Base-by-base conservation (phyloP, 2,113 vertebrate genomes). In the Amblyopsis rosae region DNA sequence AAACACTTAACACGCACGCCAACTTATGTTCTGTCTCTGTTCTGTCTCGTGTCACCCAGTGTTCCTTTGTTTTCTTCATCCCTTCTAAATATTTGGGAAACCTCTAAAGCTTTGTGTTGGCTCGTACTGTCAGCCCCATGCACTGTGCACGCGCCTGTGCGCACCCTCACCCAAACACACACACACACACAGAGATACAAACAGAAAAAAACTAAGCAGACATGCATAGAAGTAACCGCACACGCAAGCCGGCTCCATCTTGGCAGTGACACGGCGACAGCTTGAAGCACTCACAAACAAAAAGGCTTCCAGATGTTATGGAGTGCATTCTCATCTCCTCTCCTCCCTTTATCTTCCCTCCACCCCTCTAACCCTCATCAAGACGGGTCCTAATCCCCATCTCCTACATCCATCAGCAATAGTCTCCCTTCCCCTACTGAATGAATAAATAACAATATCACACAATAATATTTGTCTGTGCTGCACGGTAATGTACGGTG, bases 11-110 rank as follows among this genome's bases (percentile, higher is more conserved):
- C 80, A 80, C 55, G 75, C 69, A 62, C 86, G 77, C 79, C 71
- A 67, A 57, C 72, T 81, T 59, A 62, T 50, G 19, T 77, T 79
- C 54, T 57, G 16, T 70, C 48, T 56, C 12, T 26, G 63, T 55
- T 19, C 15, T 51, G 3, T 53, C 12, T 4, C 58, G 19, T 67
- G 54, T 62, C 59, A 68, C 64, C 59, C 49, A 45, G 51, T 74
- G 59, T 75, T 69, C 81, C 71, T 72, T 62, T 50, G 50, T 70
- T 70, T 69, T 85, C 79, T 81, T 79, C 70, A 86, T 84, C 85
- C 85, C 84, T 67, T 87, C 62, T 75, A 86, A 89, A 91, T 88
- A 84, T 89, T 91, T 88, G 79, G 84, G 80, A 91, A 85, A 88
- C 68, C 83, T 84, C 79, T 81, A 72, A 89, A 76, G 76, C 70